A percentile compares a stretch with the other conserved stretches of the same genome.
Conservation (phyloP, 1,140 invertebrate genomes). For the Ceratina japonica region DNA sequence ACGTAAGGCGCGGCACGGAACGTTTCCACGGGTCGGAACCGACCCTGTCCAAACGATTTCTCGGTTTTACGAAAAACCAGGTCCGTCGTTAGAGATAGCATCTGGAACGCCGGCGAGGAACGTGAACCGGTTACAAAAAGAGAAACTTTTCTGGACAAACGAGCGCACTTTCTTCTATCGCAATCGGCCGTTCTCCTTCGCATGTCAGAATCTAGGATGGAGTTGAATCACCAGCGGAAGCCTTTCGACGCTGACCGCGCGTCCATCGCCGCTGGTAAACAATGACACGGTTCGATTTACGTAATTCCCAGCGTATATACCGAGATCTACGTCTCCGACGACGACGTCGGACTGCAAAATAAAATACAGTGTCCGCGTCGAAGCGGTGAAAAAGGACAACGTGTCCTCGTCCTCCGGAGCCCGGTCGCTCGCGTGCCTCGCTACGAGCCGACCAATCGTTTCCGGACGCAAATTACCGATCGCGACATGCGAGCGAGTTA, state of each 20-base stretch:
- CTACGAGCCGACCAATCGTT: conserved; percentile 7
- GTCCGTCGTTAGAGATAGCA: not conserved
- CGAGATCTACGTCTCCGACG: no score
- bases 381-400: no score
- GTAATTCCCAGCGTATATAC: no score
- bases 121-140: conserved; percentile 12
- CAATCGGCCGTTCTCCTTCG: not conserved
- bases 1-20: no score
- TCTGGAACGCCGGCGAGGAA: not conserved
- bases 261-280: not conserved
- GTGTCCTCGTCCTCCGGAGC: not conserved
- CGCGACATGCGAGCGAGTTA: not conserved
- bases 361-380: no score
- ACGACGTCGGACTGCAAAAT: no score
- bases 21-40: no score
- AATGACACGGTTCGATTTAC: conserved; percentile 6
- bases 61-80: not conserved
- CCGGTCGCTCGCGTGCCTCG: conserved; percentile 19
- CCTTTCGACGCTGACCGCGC: not conserved
- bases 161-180: conserved; percentile 11
- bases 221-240: not conserved
- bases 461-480: conserved; percentile 12
- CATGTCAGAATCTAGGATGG: not conserved
- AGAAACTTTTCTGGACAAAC: conserved; percentile 22
- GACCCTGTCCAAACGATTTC: no score